Conservation (phyloP, 2,888 invertebrate species). For the Watsonalla binaria region DNA sequence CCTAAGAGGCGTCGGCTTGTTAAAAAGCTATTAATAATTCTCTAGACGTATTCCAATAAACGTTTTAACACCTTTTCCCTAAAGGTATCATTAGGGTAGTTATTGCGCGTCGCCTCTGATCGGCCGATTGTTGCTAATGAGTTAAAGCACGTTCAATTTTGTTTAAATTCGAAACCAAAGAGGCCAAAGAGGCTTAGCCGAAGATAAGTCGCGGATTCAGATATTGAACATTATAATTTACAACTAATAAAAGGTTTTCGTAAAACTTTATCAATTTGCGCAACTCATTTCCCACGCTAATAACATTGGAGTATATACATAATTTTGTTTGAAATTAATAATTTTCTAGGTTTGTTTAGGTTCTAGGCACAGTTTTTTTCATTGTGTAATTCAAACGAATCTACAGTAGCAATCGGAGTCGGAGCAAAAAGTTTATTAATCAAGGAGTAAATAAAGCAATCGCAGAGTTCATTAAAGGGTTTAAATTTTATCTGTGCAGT, state of each 20-base stretch:
- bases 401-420: constrained; percentile 21
- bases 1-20: constrained; percentile 66
- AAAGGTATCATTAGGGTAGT: constrained; percentile 71
- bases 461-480: constrained; percentile 60
- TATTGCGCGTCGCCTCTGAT: constrained; percentile 49
- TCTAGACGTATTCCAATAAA: constrained; percentile 75
- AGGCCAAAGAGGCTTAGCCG: neutral
- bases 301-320: too few species aligned
- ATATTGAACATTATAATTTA: too few species aligned
- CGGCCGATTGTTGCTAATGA: constrained; percentile 34
- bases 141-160: constrained; percentile 36
- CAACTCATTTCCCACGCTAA: too few species aligned
- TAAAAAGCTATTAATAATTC: constrained; percentile 75
- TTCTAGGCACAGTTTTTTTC: neutral
- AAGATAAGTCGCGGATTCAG: neutral
- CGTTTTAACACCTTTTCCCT: constrained; percentile 76
- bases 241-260: too few species aligned
- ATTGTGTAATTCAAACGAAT: neutral
- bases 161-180: constrained; percentile 27
- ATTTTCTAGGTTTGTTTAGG: too few species aligned
- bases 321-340: too few species aligned
- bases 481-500: constrained; percentile 68
- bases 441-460: constrained; percentile 58
- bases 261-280: too few species aligned
- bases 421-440: constrained; percentile 53